Conservation (phyloP, 1,140 invertebrate genomes). For the Orchestia grillus region DNA sequence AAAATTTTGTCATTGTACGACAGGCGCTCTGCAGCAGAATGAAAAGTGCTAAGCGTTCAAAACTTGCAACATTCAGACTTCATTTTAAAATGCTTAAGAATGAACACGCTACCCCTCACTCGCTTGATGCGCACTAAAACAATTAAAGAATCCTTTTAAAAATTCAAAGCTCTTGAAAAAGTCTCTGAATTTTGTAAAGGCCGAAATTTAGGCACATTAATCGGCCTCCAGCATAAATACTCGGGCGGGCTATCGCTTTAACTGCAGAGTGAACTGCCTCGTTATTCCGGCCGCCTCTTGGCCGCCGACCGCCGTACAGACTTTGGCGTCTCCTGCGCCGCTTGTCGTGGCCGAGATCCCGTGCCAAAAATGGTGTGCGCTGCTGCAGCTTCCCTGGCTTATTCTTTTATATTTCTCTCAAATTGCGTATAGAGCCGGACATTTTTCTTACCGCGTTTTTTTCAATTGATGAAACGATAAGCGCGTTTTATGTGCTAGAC, state of each 20-base stretch:
- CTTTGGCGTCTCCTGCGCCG: not conserved
- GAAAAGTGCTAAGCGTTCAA: not conserved
- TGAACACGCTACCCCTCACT: no score
- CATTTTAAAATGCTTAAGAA: no score
- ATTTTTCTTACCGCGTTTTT: not conserved
- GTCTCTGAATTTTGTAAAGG: not conserved
- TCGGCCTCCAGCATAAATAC: not conserved
- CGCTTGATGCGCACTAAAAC: not conserved
- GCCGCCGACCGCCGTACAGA: no score
- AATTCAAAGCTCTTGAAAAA: not conserved
- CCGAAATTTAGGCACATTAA: not conserved
- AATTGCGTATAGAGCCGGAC: not conserved
- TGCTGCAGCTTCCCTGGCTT: not conserved
- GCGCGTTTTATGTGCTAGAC: not conserved
- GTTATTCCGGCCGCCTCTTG: not conserved
- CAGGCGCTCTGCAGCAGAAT: not conserved
- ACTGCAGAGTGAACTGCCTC: not conserved
- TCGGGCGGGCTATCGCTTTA: not conserved
- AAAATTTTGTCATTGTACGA: not conserved
- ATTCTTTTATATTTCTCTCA: not conserved
- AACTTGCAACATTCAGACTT: not conserved
- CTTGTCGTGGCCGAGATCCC: not conserved
- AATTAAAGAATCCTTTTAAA: not conserved
- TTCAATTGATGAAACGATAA: not conserved
- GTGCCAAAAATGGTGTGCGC: not conserved